A percentile compares a stretch with the other conserved stretches of the same genome.
These are phyloP conservation scores for Cromileptes altivelis DNA, from an alignment of 2,113 vertebrate species.

Conservation along the genomic window DNA sequence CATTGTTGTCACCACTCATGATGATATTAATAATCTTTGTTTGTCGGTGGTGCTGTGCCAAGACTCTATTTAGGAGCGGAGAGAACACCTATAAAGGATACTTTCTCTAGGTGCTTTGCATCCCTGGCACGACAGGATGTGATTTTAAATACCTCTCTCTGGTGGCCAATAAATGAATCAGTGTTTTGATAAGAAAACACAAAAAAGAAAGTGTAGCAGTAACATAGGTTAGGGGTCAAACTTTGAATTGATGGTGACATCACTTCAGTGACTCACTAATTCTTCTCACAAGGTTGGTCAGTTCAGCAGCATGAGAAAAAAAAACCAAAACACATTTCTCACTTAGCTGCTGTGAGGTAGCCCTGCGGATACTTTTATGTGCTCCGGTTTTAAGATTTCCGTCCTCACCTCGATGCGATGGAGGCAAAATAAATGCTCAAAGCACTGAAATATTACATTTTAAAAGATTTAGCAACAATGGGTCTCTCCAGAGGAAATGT, in stretches of 20 bases:
- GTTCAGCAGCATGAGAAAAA: neutral
- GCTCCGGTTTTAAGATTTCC: slow-evolving; percentile 12
- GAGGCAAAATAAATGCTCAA: slow-evolving; percentile 24
- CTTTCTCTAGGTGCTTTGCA: neutral
- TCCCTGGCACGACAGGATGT: neutral
- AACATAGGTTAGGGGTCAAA: neutral
- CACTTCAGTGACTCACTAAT: no score
- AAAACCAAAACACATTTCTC: neutral
- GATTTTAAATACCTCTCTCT: neutral
- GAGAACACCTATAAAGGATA: neutral
- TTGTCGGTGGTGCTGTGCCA: slow-evolving; percentile 14
- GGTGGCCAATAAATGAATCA: neutral
- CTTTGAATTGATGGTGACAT: slow-evolving; percentile 29
- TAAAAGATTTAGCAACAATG: slow-evolving; percentile 29
- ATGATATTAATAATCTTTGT: slow-evolving; percentile 50
- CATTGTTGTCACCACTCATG: slow-evolving; percentile 32
- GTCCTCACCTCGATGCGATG: slow-evolving; percentile 15
- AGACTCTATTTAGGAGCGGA: slow-evolving; percentile 14
- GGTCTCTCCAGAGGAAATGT: slow-evolving; percentile 21
- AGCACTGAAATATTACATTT: slow-evolving; percentile 41
- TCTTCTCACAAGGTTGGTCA: neutral
- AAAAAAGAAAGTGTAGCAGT: neutral
- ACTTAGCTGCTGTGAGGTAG: neutral
- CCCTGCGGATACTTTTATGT: slow-evolving; percentile 2
- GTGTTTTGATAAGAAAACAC: neutral